Base-by-base conservation (phyloP, 1,140 invertebrate genomes). In the Ptiloglossa arizonensis region DNA sequence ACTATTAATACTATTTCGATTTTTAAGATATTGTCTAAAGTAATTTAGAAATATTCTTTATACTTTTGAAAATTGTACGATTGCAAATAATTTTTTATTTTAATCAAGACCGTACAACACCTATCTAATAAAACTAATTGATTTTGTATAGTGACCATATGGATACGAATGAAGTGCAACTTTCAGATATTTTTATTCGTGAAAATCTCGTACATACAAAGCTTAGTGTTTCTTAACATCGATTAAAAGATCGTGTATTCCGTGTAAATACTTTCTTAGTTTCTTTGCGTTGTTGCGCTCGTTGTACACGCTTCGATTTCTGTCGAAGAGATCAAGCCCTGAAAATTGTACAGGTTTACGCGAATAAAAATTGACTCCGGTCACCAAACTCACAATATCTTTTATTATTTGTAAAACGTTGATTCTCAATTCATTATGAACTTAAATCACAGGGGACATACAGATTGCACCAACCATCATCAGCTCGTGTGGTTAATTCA, bases 351-450 rank as follows among this genome's bases (percentile, higher is more conserved):
- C 32, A 17, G 73, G 64, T 59, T 22, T 27, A 3, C 74, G 24
- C 17, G 24, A 71, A 71, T 71, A 63, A 77, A 71, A 35, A 77
- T 13, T n/a, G 19, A 63, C 68, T 24, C 8, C 27, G 27, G 17
- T 77, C 75, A 77, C 75, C 75, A 77, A 77, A 77, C 68, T 77
- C 68, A 70, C 68, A 77, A 71, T 77, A 77, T 77, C 19, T 77
- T 77, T 77, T 71, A 77, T 77, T 77, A 71, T 77, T 70, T 70
- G 75, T 63, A 77, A 77, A 77, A 77, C 67, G 75, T 57, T 77
- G 67, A 63, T 54, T 71, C 48, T 77, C 68, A 62, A 70, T 70
- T 70, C 46, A 41, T 69, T 32, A 48, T 60, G 67, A 77, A 77
- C 75, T 77, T 71, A 77, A 77, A 77, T 77, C 75, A 77, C 67